Base-by-base conservation (phyloP, 1,140 invertebrate species). In the Drosophila subpulchrella region DNA sequence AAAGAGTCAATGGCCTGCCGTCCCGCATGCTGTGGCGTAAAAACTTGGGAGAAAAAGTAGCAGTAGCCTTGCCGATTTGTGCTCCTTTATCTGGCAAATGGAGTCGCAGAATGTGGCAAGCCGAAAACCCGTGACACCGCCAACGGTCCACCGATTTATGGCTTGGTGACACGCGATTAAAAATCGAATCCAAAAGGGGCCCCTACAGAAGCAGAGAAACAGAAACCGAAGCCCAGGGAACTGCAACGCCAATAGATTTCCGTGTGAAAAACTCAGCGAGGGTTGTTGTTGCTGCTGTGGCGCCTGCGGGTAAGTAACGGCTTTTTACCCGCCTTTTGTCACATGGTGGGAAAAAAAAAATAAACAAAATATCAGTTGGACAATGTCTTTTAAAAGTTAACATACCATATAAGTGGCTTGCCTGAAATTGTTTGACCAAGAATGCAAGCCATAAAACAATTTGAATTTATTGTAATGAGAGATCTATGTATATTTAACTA, bases 111-210 rank as follows among this genome's bases (percentile, higher is more conserved):
- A 39, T 61, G 51, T 63, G 60, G 30, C 44, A 65, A 65, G 42
- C 32, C 38, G n/a, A 67, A 17, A n/a, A 20, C 60, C 65, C 60
- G 61, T 41, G 65, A 65, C 47, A 59, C 30, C 30, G 71, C 46
- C 70, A 46, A 57, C 71, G 61, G 72, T 56, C 75, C 56, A 62
- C 75, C 74, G 62, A 77, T 88, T 88, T 88, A 88, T 88, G 76
- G 84, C 53, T 65, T 59, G 54, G 60, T 66, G 72, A 83, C 83
- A 88, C 84, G 83, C 83, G 83, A 88, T 88, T 80, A 24, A 53
- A 83, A 70, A 89, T 88, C 80, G 83, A 89, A 83, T 70, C 27
- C 48, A 32, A 51, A 32, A 34, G 32, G 4, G 47, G 48, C 48
- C 48, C 48, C 13, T 51, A 34, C 48, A 51, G 47, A 50, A 30